These are phyloP conservation scores for Bombus pyrosoma DNA, from an alignment of 1,140 invertebrate genomes.

Conservation along the genomic window DNA sequence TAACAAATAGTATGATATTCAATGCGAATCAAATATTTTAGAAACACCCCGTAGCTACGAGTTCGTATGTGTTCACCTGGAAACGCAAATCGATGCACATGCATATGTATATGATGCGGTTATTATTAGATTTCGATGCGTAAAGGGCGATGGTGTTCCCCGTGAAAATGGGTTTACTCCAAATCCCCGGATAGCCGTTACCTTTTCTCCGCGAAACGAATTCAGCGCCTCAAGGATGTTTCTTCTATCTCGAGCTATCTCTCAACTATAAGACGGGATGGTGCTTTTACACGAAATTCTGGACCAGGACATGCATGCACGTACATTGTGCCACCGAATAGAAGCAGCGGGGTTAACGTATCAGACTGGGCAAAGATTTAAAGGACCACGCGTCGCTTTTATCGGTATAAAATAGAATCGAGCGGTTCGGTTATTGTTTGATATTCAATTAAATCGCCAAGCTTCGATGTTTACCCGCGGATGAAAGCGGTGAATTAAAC, in stretches of 20 bases:
- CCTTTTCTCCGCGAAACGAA: slow-evolving; percentile 2
- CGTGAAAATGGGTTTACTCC: slow-evolving; percentile 25
- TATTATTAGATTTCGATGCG: slow-evolving; percentile 48
- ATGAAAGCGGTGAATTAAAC: slow-evolving; percentile 38
- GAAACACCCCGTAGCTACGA: background rate
- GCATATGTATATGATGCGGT: slow-evolving; percentile 44
- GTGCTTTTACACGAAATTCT: background rate
- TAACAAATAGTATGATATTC: background rate
- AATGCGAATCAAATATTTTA: background rate
- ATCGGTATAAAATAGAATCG: background rate
- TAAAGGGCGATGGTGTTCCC: slow-evolving; percentile 18
- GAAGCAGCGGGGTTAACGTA: background rate
- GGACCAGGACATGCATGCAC: background rate
- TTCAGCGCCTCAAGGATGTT: background rate
- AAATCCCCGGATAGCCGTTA: background rate
- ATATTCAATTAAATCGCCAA: slow-evolving; percentile 37
- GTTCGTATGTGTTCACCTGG: background rate
- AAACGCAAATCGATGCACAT: slow-evolving; percentile 18
- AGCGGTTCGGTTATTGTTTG: slow-evolving; percentile 31
- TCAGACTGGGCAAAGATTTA: slow-evolving; percentile 13
- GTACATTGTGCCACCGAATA: background rate
- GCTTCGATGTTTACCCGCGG: slow-evolving; percentile 26
- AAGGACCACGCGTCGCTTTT: slow-evolving; percentile 3
- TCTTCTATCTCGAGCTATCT: background rate
- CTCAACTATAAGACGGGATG: background rate